Evolutionary conservation across 1,140 invertebrate genomes (phyloP).

Genomic region (Saccostrea echinata): DNA sequence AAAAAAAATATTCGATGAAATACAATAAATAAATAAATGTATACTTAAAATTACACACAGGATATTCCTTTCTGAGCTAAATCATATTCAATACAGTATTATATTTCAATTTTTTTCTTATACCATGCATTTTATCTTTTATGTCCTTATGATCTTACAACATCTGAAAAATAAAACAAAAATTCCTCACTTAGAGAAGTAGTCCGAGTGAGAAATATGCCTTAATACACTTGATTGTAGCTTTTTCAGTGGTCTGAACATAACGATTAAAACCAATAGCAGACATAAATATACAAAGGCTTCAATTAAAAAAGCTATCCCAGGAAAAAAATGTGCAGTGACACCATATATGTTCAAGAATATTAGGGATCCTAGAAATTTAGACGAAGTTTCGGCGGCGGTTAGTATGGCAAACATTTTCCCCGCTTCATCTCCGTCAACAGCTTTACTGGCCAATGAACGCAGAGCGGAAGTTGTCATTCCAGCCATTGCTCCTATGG

Average conservation of each 20-base stretch:
- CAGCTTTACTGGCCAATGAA: conserved; percentile 75
- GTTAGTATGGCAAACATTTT: conserved; percentile 76
- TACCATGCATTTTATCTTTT: too few relatives aligned
- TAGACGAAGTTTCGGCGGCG: conserved; percentile 74
- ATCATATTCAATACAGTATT: too few relatives aligned
- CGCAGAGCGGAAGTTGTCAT: conserved; percentile 74
- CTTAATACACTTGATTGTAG: not conserved
- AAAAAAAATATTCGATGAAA: too few relatives aligned
- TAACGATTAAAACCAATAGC: not conserved
- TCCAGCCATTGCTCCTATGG: conserved; percentile 72
- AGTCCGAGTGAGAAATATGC: too few relatives aligned
- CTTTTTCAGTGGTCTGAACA: not conserved
- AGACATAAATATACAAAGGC: conserved; percentile 68
- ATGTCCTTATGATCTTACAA: too few relatives aligned
- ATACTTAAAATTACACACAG: too few relatives aligned
- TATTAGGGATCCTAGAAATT: conserved; percentile 74
- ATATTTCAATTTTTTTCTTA: too few relatives aligned
- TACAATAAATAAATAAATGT: too few relatives aligned
- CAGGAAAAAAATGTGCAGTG: conserved; percentile 71
- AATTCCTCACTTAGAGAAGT: too few relatives aligned
- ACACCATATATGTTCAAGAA: conserved; percentile 76
- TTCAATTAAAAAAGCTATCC: conserved; percentile 73
- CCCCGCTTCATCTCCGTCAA: conserved; percentile 71
- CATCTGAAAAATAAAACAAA: too few relatives aligned
- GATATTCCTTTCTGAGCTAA: too few relatives aligned